Percentiles rank a stretch among this genome's conserved stretches.
Conservation (phyloP, 1,140 invertebrate species). For the Brachionus rotundiformis region DNA sequence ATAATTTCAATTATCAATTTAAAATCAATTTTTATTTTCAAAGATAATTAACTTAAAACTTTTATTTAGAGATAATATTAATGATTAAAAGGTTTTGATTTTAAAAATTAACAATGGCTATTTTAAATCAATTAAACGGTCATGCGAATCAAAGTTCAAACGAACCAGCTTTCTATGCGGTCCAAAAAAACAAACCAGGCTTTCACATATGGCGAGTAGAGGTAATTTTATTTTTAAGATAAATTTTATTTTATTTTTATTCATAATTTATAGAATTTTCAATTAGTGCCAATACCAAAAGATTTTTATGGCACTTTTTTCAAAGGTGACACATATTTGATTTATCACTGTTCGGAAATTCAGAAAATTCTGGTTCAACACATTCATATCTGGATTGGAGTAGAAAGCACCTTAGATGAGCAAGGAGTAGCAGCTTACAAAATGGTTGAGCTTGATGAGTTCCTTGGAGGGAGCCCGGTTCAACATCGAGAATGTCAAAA, state of each 20-base stretch:
- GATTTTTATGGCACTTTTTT: constrained; percentile 58
- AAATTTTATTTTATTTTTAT: background rate
- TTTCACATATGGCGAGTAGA: constrained; percentile 33
- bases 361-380: constrained; percentile 58
- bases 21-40: background rate
- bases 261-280: constrained; percentile 54
- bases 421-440: constrained; percentile 80
- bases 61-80: background rate
- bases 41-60: background rate
- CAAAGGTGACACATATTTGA: constrained; percentile 61
- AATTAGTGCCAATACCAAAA: constrained; percentile 54
- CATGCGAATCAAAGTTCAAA: background rate
- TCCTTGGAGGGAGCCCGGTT: constrained; percentile 77
- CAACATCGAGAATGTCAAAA: constrained; percentile 77
- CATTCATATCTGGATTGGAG: constrained; percentile 87
- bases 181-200: constrained; percentile 27
- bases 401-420: constrained; percentile 71
- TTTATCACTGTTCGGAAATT: constrained; percentile 52
- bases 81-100: constrained; percentile 14
- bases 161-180: background rate
- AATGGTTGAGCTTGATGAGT: constrained; percentile 80
- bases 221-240: background rate
- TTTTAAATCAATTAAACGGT: background rate
- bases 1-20: constrained; percentile 22
- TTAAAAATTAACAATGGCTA: background rate